phyloP scores from a whole-genome alignment of 2,797 vertebrate species.

The Danio choprae region DNA sequence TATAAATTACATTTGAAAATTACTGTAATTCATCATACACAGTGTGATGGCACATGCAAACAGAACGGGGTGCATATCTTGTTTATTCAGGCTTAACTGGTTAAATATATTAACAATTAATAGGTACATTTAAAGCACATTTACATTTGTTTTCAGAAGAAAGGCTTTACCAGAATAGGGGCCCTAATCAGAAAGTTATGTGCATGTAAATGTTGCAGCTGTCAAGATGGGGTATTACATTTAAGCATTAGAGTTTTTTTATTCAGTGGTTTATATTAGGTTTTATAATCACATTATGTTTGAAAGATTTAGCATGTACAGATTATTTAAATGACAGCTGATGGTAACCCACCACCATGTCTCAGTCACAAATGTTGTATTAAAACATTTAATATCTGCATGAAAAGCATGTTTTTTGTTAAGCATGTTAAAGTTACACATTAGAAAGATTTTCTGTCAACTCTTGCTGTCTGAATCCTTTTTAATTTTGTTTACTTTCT shows the following conservation, averaged over 20 bases:
- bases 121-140: neutral
- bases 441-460: neutral
- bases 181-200: neutral
- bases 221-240: neutral
- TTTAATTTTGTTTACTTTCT: neutral
- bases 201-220: neutral
- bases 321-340: conserved; percentile 7
- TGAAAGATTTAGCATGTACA: neutral
- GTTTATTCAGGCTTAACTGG: neutral
- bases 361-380: conserved; percentile 4
- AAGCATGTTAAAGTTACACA: neutral
- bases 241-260: neutral
- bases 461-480: neutral
- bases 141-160: neutral
- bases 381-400: neutral
- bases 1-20: neutral
- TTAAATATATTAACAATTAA: neutral
- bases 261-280: neutral
- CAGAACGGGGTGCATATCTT: neutral
- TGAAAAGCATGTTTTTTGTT: neutral
- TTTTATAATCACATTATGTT: neutral
- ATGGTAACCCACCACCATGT: neutral
- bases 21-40: neutral
- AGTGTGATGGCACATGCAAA: conserved; percentile 1
- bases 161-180: neutral